phyloP scores from a whole-genome alignment of 2,113 vertebrate species.

The Capreolus pygargus region DNA sequence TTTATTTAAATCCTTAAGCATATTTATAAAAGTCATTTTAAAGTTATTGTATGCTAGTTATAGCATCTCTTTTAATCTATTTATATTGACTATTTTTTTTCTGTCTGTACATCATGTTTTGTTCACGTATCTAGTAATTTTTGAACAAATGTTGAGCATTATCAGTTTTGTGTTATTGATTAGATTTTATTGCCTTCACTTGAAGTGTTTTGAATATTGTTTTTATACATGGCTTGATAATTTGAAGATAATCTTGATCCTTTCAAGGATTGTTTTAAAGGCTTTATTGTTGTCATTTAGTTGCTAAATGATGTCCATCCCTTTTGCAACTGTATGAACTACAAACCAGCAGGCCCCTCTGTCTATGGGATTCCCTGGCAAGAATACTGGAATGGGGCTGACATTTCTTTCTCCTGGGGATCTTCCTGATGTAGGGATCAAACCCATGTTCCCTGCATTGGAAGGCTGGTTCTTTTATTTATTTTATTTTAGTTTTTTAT shows the following conservation, averaged over 20 bases:
- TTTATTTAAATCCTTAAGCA: background rate
- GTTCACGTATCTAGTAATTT: background rate
- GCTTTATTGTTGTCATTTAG: background rate
- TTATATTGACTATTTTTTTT: background rate
- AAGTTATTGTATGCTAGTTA: background rate
- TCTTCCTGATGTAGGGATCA: background rate
- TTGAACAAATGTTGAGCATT: background rate
- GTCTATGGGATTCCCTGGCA: background rate
- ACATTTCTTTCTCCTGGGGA: background rate
- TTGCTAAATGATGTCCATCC: background rate
- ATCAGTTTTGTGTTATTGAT: background rate
- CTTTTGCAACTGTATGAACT: background rate
- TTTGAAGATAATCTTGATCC: background rate
- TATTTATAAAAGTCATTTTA: background rate
- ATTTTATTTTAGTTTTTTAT: too few relatives aligned
- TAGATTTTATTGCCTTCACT: background rate
- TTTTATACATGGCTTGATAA: background rate
- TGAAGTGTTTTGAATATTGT: background rate
- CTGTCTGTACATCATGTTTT: background rate
- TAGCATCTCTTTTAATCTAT: background rate
- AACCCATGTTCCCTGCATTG: fast-evolving
- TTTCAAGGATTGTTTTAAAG: background rate
- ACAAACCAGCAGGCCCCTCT: background rate
- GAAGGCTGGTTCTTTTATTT: too few relatives aligned
- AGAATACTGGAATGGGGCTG: background rate